These are phyloP conservation scores for Asobara japonica DNA, from an alignment of 1,140 invertebrate species.

Conservation along the genomic window DNA sequence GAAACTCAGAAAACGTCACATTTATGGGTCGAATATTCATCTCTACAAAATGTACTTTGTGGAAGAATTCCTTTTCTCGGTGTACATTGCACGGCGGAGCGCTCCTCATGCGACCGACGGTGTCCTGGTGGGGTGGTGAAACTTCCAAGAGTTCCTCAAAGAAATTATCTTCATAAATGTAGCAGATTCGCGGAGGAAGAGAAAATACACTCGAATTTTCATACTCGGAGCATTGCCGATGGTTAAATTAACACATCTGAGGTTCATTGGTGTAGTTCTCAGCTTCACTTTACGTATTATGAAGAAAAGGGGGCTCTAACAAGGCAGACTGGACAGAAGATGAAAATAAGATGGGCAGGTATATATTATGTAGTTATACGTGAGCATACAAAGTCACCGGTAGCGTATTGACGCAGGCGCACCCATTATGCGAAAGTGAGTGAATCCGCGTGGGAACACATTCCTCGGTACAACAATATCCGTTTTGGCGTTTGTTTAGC, in stretches of 20 bases:
- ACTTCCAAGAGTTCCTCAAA: no score
- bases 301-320: background rate
- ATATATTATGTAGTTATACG: background rate
- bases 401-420: constrained; percentile 19
- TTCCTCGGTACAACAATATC: constrained; percentile 31
- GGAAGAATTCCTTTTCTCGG: no score
- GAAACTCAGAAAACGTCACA: no score
- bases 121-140: no score
- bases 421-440: background rate
- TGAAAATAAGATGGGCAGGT: constrained; percentile 4
- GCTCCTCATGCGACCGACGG: no score
- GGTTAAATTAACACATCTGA: background rate
- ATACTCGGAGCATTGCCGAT: background rate
- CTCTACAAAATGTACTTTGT: no score
- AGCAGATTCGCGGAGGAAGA: no score
- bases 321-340: background rate
- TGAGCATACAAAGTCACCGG: background rate
- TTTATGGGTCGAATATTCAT: no score
- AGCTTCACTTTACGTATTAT: background rate
- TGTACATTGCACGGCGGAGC: no score
- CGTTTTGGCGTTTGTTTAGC: constrained; percentile 31
- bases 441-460: constrained; percentile 40
- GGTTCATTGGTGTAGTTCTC: background rate
- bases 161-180: no score
- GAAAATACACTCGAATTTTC: background rate